Base-by-base conservation (phyloP, 2,113 vertebrate species). In the Malaclemys terrapin region DNA sequence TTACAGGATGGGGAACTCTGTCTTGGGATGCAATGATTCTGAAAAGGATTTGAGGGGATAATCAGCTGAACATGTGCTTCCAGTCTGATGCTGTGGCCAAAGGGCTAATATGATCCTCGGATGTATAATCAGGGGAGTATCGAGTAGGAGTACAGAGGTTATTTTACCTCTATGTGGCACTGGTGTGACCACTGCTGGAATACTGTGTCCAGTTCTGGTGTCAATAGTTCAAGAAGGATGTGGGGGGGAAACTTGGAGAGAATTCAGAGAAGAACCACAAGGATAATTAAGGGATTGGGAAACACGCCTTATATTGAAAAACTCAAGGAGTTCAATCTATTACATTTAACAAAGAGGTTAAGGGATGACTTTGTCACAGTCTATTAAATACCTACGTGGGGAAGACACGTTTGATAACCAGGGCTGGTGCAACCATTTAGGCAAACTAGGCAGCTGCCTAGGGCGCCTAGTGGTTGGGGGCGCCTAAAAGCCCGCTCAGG, bases 71-170 rank as follows among this genome's bases (percentile, higher is more conserved):
- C 47, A 29, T 1, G 5, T 83, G 22, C 29, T 79, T 25, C 72
- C 0, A 0, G 50, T 42, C 27, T 20, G 29, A 0, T 0, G 0
- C 45, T n/a, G 16, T 2, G n/a, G 45, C 57, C 82, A 27, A 76
- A 25, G 24, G 13, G 62, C 31, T 69, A 69, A n/a, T 69, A 14
- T n/a, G 62, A n/a, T 35, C 31, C 62, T n/a, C 17, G 54, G 20
- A 52, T 87, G 22, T 56, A 31, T 82, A 13, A 52, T 42, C 0
- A 0, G 29, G 38, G 89, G 84, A 52, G 49, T 25, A 47, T 25
- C 5, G 72, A 31, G 25, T 35, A 62, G 27, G 65, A 31, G 75
- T 56, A 80, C 50, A 8, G 25, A 0, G 1, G 62, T 45, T 89
- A n/a, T 62, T 27, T 81, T 6, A 42, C 19, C 76, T 50, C 45